A percentile compares a stretch with the other conserved stretches of the same genome.
phyloP scores from a whole-genome alignment of 2,888 invertebrate genomes.

The Enoplolaimus lenunculus region DNA sequence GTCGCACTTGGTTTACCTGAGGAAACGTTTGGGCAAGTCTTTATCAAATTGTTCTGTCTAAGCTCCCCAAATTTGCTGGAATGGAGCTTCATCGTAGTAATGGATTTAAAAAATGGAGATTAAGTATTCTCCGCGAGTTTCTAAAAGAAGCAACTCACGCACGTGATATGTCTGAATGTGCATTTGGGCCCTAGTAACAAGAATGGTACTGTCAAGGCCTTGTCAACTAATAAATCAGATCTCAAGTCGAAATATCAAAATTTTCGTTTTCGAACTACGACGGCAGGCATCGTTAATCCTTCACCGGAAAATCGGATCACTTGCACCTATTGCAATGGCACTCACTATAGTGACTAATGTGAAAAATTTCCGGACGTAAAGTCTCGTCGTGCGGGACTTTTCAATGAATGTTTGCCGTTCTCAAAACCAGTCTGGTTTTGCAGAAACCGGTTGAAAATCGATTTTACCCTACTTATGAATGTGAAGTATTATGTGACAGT shows the following conservation, averaged over 20 bases:
- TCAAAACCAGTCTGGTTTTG: not conserved
- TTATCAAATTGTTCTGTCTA: conserved; percentile 4
- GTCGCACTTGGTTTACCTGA: conserved; percentile 3
- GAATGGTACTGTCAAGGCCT: not conserved
- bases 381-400: not conserved
- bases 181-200: not conserved
- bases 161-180: not conserved
- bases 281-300: not conserved
- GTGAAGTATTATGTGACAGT: not conserved
- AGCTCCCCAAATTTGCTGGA: not conserved
- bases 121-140: not conserved
- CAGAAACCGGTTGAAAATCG: not conserved
- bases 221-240: not conserved
- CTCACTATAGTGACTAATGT: conserved; percentile 9
- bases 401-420: not conserved
- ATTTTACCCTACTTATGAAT: not conserved
- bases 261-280: not conserved
- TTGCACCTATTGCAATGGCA: not conserved
- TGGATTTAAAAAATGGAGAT: not conserved
- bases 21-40: conserved; percentile 7
- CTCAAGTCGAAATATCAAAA: not conserved
- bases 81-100: conserved; percentile 8
- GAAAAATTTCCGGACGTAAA: not conserved
- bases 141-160: conserved; percentile 10
- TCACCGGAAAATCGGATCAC: not conserved